A percentile compares a stretch with the other conserved stretches of the same genome.
Conservation (phyloP, 2,113 vertebrate genomes). For the Aviceda subcristata region DNA sequence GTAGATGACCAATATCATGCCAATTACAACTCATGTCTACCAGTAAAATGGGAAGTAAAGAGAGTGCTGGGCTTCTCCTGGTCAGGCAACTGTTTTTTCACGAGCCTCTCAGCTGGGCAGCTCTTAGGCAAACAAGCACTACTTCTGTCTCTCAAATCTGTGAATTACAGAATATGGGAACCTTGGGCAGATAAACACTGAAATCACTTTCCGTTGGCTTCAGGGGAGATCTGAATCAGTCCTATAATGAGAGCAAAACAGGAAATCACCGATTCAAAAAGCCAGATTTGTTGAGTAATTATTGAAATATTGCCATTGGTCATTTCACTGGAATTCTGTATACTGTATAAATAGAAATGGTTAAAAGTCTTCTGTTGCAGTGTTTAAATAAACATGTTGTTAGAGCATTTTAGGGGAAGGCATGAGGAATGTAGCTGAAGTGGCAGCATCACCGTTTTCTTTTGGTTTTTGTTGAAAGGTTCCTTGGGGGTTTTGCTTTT, state of each 20-base stretch:
- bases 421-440: neutral
- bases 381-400: constrained; percentile 18
- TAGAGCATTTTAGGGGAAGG: neutral
- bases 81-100: neutral
- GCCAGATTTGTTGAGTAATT: constrained; percentile 49
- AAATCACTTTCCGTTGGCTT: neutral
- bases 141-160: neutral
- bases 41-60: neutral
- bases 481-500: neutral
- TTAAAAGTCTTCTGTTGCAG: constrained; percentile 1
- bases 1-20: neutral
- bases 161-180: neutral
- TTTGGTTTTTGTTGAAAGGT: neutral
- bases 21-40: neutral
- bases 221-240: neutral
- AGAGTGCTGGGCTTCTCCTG: neutral
- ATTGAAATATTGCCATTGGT: constrained; percentile 1
- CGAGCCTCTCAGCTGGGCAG: neutral
- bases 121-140: neutral
- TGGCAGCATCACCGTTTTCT: neutral
- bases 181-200: neutral
- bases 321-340: constrained; percentile 13
- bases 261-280: constrained; percentile 52
- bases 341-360: constrained; percentile 41
- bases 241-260: constrained; percentile 45